Conservation (phyloP, 2,797 vertebrate species). For the Steatocranus sp. region DNA sequence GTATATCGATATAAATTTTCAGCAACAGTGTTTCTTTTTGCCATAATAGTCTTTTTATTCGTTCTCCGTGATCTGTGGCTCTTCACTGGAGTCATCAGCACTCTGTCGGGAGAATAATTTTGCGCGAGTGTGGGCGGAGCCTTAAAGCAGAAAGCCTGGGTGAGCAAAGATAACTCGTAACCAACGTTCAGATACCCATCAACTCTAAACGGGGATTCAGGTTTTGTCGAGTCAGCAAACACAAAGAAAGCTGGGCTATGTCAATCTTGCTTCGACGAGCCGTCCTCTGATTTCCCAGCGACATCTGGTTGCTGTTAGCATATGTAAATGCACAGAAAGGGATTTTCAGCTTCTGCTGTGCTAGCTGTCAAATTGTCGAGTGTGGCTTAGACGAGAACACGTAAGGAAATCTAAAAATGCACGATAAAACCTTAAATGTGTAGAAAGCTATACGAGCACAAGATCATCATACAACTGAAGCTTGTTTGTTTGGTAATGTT, state of each 20-base stretch:
- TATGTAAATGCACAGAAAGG: background rate
- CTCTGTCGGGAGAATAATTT: background rate
- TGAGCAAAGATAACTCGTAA: background rate
- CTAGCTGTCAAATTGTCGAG: background rate
- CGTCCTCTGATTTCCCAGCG: background rate
- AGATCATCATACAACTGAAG: background rate
- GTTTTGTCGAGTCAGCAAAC: background rate
- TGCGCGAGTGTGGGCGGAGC: fast-evolving
- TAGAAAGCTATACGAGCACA: background rate
- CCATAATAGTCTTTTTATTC: background rate
- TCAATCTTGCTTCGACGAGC: background rate
- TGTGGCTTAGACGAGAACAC: background rate
- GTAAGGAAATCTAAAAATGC: background rate
- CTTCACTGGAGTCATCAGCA: background rate
- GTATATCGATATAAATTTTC: background rate
- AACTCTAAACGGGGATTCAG: background rate
- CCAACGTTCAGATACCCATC: background rate
- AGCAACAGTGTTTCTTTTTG: background rate
- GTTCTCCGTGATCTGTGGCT: background rate
- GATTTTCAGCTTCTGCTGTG: background rate
- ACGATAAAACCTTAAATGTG: background rate
- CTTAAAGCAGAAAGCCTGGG: background rate
- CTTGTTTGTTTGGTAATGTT: background rate
- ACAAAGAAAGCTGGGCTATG: background rate
- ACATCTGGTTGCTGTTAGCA: background rate